Evolutionary conservation across 2,113 vertebrate species (phyloP).

Genomic region (Xenopus laevis): DNA sequence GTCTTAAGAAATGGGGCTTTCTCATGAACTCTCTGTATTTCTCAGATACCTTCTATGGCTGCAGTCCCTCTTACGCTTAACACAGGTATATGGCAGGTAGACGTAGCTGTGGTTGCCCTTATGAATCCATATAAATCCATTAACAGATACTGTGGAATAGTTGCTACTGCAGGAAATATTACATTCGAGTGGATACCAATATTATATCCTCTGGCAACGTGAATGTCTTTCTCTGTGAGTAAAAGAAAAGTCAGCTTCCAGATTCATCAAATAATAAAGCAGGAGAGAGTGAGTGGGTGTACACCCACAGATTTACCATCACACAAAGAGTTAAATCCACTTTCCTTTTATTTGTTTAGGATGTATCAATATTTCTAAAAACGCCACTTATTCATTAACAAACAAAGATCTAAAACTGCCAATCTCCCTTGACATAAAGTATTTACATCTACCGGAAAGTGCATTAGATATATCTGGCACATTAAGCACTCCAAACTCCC

Average conservation of each 20-base stretch:
- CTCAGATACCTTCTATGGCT: too few species aligned
- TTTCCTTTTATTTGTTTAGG: not conserved
- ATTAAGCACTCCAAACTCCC: conserved; percentile 18
- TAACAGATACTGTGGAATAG: too few species aligned
- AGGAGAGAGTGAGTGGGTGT: too few species aligned
- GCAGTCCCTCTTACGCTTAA: too few species aligned
- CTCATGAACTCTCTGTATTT: too few species aligned
- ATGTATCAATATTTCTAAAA: not conserved
- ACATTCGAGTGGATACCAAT: not conserved
- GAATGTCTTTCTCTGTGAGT: not conserved
- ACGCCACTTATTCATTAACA: not conserved
- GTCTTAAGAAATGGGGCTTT: not conserved
- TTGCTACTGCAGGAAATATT: too few species aligned
- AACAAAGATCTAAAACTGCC: conserved; percentile 8
- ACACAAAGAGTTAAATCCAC: not conserved
- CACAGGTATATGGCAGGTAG: too few species aligned
- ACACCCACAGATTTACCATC: not conserved
- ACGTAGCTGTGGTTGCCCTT: too few species aligned
- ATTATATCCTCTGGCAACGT: not conserved
- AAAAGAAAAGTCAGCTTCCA: too few species aligned
- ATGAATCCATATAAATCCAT: too few species aligned
- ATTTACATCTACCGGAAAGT: conserved; percentile 25
- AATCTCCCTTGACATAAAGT: conserved; percentile 2
- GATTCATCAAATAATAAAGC: too few species aligned
- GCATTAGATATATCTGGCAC: conserved; percentile 21